Percentiles rank a stretch among this genome's conserved stretches.
Evolutionary conservation across 2,113 vertebrate species (phyloP).

Genomic region (Thryonomys swinderianus): DNA sequence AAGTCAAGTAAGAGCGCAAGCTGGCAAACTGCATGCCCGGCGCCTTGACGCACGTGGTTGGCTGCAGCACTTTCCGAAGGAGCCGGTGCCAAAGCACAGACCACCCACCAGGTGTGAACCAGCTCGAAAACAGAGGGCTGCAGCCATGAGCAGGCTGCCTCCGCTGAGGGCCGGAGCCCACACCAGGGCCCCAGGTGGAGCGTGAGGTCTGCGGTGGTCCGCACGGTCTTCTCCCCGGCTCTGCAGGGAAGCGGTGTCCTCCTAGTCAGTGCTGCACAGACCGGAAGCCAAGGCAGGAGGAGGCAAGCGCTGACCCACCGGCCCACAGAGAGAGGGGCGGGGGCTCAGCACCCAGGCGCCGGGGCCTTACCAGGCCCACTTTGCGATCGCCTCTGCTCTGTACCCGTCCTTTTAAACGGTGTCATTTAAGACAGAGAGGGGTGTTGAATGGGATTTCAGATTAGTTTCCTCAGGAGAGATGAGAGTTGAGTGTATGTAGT

Average conservation of each 20-base stretch:
- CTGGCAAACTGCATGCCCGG: rapidly evolving
- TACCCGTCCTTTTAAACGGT: rapidly evolving
- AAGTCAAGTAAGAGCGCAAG: not conserved
- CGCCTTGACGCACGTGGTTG: not conserved
- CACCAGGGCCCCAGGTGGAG: no score
- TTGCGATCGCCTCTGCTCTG: not conserved
- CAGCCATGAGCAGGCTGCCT: rapidly evolving
- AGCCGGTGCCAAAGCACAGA: not conserved
- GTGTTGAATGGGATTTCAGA: not conserved
- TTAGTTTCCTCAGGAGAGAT: not conserved
- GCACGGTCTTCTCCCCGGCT: not conserved
- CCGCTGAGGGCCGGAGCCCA: rapidly evolving
- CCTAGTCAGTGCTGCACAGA: rapidly evolving
- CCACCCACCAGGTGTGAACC: not conserved
- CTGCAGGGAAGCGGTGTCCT: rapidly evolving
- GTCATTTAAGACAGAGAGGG: not conserved
- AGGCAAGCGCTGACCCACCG: not conserved
- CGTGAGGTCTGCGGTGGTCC: not conserved
- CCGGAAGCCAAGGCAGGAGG: not conserved
- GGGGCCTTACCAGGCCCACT: not conserved
- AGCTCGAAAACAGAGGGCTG: not conserved
- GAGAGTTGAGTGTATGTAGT: not conserved
- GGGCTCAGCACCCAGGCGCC: no score
- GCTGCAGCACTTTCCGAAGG: not conserved
- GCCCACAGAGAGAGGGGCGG: not conserved